Evolutionary conservation across 1,140 invertebrate species (phyloP), one percentile per base, ranked within the genome.

Genomic region (Calliphora vicina): DNA sequence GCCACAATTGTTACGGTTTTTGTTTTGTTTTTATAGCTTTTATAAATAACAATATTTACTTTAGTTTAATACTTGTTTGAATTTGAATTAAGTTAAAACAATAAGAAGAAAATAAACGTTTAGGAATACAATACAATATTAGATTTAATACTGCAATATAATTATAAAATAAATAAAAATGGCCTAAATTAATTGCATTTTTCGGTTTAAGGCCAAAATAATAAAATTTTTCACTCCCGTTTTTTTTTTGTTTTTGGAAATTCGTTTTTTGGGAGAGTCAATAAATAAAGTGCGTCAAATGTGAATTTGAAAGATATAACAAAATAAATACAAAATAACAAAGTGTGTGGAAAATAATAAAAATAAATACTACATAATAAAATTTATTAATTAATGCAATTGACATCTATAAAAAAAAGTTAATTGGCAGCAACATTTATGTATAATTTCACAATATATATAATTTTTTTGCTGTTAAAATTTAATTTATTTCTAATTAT

Each of bases 11-110:
- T 57, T 57, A n/a, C n/a, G 15, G n/a, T 67, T 67, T 6, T 67
- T 72, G 25, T 42, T 42, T 26, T 35, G 25, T 67, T 29, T 74
- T 43, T 50, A 43, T 74, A 23, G 23, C 67, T 43, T 82, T 27
- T 71, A 72, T 82, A 73, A 26, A 73, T 15, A 26, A 26, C 13
- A 23, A 23, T 29, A 76, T 82, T 43, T 73, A 73, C 72, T 45
- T 72, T 74, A 73, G 23, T 81, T 29, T 29, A 67, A 50, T 50
- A n/a, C 23, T 82, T 73, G 72, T 73, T 73, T 29, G 57, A 72
- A 20, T 73, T 73, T 29, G 57, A 72, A 20, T 71, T 29, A 73
- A 27, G 35, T 82, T 43, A 73, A 83, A 78, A 83, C 45, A 42
- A 83, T 76, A 67, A 25, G 13, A 50, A 74, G 43, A 82, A 35